Evolutionary conservation across 2,113 vertebrate genomes (phyloP), one percentile per base, ranked within the genome.

Genomic region (Sphaerodactylus townsendi): DNA sequence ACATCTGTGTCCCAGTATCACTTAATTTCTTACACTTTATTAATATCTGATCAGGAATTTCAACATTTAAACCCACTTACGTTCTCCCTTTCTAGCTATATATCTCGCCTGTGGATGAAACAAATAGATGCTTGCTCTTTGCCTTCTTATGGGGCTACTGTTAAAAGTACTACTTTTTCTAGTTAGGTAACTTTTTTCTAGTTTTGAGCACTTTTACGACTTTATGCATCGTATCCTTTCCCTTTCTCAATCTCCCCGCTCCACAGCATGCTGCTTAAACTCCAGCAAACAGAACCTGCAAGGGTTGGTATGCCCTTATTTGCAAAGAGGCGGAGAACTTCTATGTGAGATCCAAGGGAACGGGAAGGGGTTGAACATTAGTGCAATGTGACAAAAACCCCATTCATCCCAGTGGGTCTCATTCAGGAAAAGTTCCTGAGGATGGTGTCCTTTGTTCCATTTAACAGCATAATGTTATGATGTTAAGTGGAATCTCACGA

Each of bases 11-110:
- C 91, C 81, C 85, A 85, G 77, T 83, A 65, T 87, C 78, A 76
- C 74, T 90, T 92, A 92, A 93, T 93, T 95, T 92, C 81, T 89
- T 90, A 91, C 87, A 91, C 84, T 91, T 91, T 86, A 85, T 92
- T 90, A 93, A 86, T 79, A 81, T 65, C 72, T 73, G 37, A 85
- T 89, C 83, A 86, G 83, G 75, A 91, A 87, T 81, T 92, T 84
- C 81, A 30, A 70, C 77, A 82, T 86, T 91, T 79, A 90, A 94
- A 85, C 14, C 21, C 21, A 82, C 89, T 91, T 82, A 82, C 73
- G 69, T 81, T 65, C 74, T 64, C 25, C 37, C 25, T 53, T 10
- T 10, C 35, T 89, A 83, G 37, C 84, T 86, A 37, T 19, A 69
- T n/a, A 76, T 50, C 77, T 5, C 30, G 69, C n/a, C 65, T 72